Base-by-base conservation (phyloP, 1,140 invertebrate genomes). In the Diplogasteroides magnus region DNA sequence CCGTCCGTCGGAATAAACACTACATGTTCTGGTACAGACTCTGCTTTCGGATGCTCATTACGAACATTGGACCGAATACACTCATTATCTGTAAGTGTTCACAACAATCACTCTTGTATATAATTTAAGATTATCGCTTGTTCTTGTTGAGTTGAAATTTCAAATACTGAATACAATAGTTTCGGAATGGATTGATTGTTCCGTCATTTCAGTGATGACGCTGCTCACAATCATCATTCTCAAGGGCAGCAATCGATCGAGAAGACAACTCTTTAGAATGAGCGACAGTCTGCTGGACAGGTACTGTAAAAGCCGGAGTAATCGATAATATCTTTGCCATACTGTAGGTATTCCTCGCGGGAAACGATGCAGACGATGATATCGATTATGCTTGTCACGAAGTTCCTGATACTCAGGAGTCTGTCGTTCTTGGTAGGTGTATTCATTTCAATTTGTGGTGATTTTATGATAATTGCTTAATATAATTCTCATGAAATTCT, bases 281-380 rank as follows among this genome's bases (percentile, higher is more conserved):
- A 74, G 64, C 15, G 77, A 78, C 31, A 72, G 66, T 3, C 55
- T 77, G 23, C 64, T 79, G 25, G 77, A 78, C 25, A 58, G 77
- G 57, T 79, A 64, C 6, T 57, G 6, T 27, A 58, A 64, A 64
- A 59, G 15, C 25, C 63, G 25, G 25, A 26, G 6, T 25, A n/a
- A n/a, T n/a, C n/a, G n/a, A n/a, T n/a, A n/a, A n/a, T 64, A 25
- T 11, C 29, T 25, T 11, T 64, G 6, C 13, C n/a, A n/a, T 68
- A 65, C 13, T 67, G 0, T 23, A 68, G 28, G 11, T 26, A 65
- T 25, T 26, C n/a, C 29, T 72, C 66, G 31, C 64, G 74, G 48
- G 76, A 79, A 32, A 78, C 66, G 25, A 78, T 77, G 71, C 64
- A 80, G 26, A 78, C 77, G 23, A 69, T 72, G 64, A 80, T 78